Evolutionary conservation across 2,888 invertebrate genomes (phyloP), one percentile per base, ranked within the genome.

Genomic region (Pandemis heparana): DNA sequence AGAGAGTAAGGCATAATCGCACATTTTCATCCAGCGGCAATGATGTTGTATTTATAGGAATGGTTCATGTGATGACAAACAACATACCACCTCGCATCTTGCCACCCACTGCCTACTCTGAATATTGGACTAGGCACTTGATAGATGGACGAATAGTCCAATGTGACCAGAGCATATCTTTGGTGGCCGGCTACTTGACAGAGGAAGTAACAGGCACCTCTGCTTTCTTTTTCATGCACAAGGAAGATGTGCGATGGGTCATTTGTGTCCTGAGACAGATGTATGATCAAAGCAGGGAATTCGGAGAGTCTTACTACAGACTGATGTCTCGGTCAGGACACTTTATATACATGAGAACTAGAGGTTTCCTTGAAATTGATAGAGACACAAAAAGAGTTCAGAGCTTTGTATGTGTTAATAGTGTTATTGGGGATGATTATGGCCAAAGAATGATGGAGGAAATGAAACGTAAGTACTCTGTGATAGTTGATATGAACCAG

Each of bases 191-290:
- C 4, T 98, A 98, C 85, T 96, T 98, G 96, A 96, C 97, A 12
- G 97, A 97, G 80, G 98, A 99, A 92, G 97, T 98, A 0, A 96
- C 96, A 10, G 98, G 98, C n/a, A 94, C 96, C 75, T 97, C 97
- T 77, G 98, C 98, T 10, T 99, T 98, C 89, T 96, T 96, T 71
- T 98, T 97, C 86, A 98, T 99, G 97, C 98, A 98, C 89, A 96
- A 96, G 85, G 97, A 98, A 79, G 98, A 98, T 92, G 97, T 97
- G 2, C 96, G 97, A 82, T 98, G 97, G 97, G 97, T 98, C 0
- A 96, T 98, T 86, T 97, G 98, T 83, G 98, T 98, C 0, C 95
- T 98, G 73, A 94, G 97, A 79, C 97, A 98, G 92, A 98, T 98
- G 98, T 98, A 98, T 89, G 97, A 97, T 86, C 96, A 96, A 82